Conservation (phyloP, 2,888 invertebrate species). For the Hypolimnas misippus region DNA sequence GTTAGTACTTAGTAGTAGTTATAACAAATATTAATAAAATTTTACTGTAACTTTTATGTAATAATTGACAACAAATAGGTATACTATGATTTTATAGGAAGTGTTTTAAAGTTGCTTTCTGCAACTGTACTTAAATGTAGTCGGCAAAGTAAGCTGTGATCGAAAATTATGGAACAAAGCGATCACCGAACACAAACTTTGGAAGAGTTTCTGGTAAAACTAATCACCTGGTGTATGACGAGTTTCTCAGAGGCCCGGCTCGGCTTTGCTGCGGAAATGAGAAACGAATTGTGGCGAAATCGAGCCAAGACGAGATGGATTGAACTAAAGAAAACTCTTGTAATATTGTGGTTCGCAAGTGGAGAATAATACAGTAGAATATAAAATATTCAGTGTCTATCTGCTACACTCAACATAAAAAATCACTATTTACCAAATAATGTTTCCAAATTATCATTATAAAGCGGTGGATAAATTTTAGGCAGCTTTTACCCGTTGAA, state of each 20-base stretch:
- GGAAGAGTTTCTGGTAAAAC: slow-evolving; percentile 24
- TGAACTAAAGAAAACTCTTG: slow-evolving; percentile 5
- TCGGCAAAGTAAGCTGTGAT: not conserved
- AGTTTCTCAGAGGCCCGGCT: slow-evolving; percentile 24
- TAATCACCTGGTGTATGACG: slow-evolving; percentile 32
- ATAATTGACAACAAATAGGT: too few species aligned
- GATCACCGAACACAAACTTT: slow-evolving; percentile 10
- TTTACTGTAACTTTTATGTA: too few species aligned
- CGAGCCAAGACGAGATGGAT: slow-evolving; percentile 38
- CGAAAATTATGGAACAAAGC: slow-evolving; percentile 10
- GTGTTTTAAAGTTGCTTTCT: too few species aligned
- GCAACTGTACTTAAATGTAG: not conserved
- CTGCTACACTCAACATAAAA: too few species aligned
- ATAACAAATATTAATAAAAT: too few species aligned
- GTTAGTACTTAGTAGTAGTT: too few species aligned
- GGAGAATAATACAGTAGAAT: not conserved
- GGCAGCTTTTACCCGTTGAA: too few species aligned
- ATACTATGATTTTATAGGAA: too few species aligned
- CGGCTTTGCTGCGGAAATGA: slow-evolving; percentile 58
- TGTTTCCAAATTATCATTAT: too few species aligned
- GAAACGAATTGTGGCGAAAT: slow-evolving; percentile 68
- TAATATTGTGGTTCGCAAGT: not conserved
- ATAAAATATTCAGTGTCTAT: not conserved
- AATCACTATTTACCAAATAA: too few species aligned
- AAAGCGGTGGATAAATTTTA: too few species aligned